A percentile compares a stretch with the other conserved stretches of the same genome.
These are phyloP conservation scores for Galbula dea DNA, from an alignment of 2,113 vertebrate species.

Conservation along the genomic window DNA sequence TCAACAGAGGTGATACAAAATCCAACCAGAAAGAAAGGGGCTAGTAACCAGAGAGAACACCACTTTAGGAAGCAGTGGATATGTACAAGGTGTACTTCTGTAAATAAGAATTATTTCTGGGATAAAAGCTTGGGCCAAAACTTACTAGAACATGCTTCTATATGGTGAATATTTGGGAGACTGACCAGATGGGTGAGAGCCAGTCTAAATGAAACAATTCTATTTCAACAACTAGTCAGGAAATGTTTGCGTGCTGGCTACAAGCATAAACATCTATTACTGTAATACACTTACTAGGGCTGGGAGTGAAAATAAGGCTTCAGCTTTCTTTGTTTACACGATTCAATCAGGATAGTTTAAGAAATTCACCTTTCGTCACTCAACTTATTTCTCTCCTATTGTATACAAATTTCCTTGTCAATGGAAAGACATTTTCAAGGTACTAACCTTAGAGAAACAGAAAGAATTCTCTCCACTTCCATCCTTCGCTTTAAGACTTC, in stretches of 20 bases:
- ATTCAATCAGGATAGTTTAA: not conserved
- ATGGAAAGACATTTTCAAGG: not conserved
- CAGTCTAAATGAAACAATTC: not conserved
- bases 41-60: not conserved
- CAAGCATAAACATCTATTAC: not conserved
- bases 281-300: not conserved
- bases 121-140: not conserved
- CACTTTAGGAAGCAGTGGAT: not conserved
- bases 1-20: not conserved
- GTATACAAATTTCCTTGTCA: not conserved
- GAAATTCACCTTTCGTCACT: not conserved
- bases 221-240: not conserved
- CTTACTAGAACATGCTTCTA: not conserved
- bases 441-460: constrained; percentile 88
- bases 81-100: not conserved
- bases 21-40: not conserved
- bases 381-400: not conserved
- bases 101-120: not conserved
- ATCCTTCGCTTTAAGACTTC: constrained; percentile 92
- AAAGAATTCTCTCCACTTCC: constrained; percentile 89
- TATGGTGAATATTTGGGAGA: not conserved
- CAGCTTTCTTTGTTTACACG: not conserved
- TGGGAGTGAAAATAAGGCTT: not conserved
- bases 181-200: not conserved
- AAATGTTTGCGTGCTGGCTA: not conserved